Conservation (phyloP, 2,888 invertebrate genomes). For the Anaspis maculata region DNA sequence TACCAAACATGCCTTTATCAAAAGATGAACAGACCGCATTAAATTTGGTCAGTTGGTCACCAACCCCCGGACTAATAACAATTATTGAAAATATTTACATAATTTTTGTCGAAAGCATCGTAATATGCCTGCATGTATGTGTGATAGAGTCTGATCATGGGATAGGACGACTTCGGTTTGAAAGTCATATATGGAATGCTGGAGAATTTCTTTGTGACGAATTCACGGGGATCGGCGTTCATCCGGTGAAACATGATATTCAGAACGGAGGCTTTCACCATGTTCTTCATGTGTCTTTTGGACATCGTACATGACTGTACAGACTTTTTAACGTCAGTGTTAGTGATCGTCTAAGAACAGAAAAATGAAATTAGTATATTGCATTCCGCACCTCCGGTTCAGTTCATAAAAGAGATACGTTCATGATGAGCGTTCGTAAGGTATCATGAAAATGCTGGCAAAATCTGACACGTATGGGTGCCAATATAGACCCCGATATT, state of each 20-base stretch:
- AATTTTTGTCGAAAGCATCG: constrained; percentile 10
- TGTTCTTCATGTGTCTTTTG: constrained; percentile 6
- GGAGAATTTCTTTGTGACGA: constrained; percentile 7
- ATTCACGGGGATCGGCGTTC: constrained; percentile 4
- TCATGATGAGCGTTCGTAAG: too few relatives aligned
- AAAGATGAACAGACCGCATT: too few relatives aligned
- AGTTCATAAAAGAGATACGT: too few relatives aligned
- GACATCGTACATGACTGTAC: constrained; percentile 6
- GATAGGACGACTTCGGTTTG: constrained; percentile 4
- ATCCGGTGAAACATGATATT: constrained; percentile 10
- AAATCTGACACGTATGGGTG: too few relatives aligned
- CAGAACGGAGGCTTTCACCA: constrained; percentile 4
- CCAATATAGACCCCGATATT: too few relatives aligned
- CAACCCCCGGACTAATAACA: too few relatives aligned
- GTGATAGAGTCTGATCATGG: constrained; percentile 3
- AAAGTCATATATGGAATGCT: constrained; percentile 4
- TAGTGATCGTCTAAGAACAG: constrained; percentile 6
- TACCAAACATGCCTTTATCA: too few relatives aligned
- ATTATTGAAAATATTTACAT: constrained; percentile 6
- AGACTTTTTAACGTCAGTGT: constrained; percentile 1
- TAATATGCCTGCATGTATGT: constrained; percentile 6
- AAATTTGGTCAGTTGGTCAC: too few relatives aligned
- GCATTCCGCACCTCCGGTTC: too few relatives aligned
- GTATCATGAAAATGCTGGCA: too few relatives aligned
- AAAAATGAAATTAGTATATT: too few relatives aligned